Percentiles rank a stretch among this genome's conserved stretches.
Evolutionary conservation across 1,140 invertebrate species (phyloP).

Genomic region (Cydia pomonella): DNA sequence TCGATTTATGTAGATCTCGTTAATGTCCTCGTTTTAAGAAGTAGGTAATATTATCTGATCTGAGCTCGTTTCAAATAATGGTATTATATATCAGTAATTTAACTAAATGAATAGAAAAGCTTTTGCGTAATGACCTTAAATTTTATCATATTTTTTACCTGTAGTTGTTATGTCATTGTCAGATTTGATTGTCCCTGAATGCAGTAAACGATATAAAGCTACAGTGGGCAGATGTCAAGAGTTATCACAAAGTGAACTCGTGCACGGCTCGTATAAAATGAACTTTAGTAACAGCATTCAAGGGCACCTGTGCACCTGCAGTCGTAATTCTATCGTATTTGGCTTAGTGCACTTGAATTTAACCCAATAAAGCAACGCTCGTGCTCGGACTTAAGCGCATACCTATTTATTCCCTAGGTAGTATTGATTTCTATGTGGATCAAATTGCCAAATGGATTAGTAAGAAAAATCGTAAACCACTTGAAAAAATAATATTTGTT

Average conservation of each 20-base stretch:
- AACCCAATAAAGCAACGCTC: background rate
- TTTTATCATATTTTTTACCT: no score
- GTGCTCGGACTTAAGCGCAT: background rate
- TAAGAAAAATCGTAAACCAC: no score
- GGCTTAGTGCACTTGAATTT: background rate
- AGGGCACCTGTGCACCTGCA: background rate
- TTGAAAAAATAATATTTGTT: no score
- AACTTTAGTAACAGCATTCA: conserved; percentile 4
- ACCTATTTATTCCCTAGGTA: background rate
- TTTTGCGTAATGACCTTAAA: no score
- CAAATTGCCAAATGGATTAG: background rate
- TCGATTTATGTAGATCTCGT: conserved; percentile 7
- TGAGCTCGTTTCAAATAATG: no score
- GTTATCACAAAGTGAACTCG: background rate
- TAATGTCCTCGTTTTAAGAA: background rate
- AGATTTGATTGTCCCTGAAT: no score
- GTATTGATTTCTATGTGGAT: background rate
- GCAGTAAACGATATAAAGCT: background rate
- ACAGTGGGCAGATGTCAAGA: background rate
- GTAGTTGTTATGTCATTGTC: no score
- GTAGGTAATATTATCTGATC: no score
- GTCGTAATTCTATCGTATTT: background rate
- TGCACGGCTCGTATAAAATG: background rate
- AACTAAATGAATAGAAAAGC: no score
- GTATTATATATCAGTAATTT: no score